Base-by-base conservation (phyloP, 2,797 vertebrate species). In the Morelia viridis region DNA sequence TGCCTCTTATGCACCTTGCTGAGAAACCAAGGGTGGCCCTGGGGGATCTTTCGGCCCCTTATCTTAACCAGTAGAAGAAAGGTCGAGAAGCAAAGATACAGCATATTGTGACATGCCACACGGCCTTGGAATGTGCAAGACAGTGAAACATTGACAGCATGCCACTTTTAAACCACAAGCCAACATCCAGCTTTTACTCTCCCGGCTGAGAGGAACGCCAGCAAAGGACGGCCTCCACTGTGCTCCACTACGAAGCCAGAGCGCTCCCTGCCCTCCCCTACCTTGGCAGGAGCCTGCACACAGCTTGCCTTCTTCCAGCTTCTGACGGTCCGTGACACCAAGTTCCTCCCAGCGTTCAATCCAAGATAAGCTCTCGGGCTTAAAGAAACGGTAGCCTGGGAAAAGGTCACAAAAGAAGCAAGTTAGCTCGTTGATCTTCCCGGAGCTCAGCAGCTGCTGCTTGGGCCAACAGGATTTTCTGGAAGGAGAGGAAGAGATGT, bases 351-450 rank as follows among this genome's bases (percentile, higher is more conserved):
- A 91, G 24, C 94, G 95, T 1, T 97, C 96, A 0, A 96, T 95
- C 1, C 96, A 93, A 0, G 96, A 95, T 28, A 96, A 91, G 11
- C 94, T 95, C 0, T 96, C 94, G 0, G 96, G 95, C 83, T 96
- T 96, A 85, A 97, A 96, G 22, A 96, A 96, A 0, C 96, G 89
- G 76, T 96, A 97, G 35, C 95, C 96, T 96, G 91, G 8, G 35
- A 0, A 56, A 5, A 71, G 87, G 24, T 22, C 0, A 46, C 56
- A 86, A 41, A 19, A 62, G 6, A 1, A 22, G 0, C 0, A 3
- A 9, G 15, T 53, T 7, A 91, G 56, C 6, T 41, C 3, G 15
- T 9, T 2, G 0, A 2, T 11, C 50, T 8, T 15, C 22, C 9
- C 1, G 1, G 5, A 17, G 26, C 57, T 10, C 31, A 5, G 28